Conservation (phyloP, 2,797 vertebrate species). For the Sphaeramia orbicularis region DNA sequence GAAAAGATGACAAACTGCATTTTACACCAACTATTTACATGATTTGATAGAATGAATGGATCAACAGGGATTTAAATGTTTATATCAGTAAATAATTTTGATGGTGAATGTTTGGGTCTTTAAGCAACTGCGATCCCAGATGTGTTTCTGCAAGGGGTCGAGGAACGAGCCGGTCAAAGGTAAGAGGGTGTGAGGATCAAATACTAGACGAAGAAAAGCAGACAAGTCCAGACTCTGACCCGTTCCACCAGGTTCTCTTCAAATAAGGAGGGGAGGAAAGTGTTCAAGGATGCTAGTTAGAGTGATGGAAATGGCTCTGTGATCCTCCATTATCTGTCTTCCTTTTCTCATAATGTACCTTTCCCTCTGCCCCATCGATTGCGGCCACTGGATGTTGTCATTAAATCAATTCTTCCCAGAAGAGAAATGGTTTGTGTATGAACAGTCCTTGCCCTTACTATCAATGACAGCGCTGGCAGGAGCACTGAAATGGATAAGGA, state of each 20-base stretch:
- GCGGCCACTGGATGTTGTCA: conserved; percentile 82
- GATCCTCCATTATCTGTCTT: conserved; percentile 85
- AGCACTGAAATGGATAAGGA: conserved; percentile 76
- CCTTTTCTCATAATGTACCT: conserved; percentile 82
- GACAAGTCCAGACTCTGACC: conserved; percentile 10
- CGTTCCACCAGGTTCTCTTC: conserved; percentile 31
- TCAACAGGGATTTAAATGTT: too few species aligned
- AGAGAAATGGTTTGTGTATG: conserved; percentile 86
- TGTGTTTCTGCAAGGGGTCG: conserved; percentile 17
- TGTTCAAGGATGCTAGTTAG: conserved; percentile 78
- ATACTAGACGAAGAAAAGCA: conserved; percentile 4
- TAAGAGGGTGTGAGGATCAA: neutral
- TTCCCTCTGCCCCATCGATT: conserved; percentile 84
- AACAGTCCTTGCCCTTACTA: conserved; percentile 78
- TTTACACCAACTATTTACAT: too few species aligned
- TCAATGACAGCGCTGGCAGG: conserved; percentile 64
- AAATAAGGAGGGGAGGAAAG: conserved; percentile 45
- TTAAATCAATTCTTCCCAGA: conserved; percentile 86
- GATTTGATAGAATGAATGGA: too few species aligned
- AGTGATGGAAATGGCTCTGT: conserved; percentile 82
- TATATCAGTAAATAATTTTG: too few species aligned
- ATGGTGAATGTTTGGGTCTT: too few species aligned
- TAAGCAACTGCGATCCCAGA: conserved; percentile 32
- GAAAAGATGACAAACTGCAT: too few species aligned
- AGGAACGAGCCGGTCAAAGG: conserved; percentile 35